These are phyloP conservation scores for Alethe castanea DNA, from an alignment of 2,113 vertebrate species.

Conservation along the genomic window DNA sequence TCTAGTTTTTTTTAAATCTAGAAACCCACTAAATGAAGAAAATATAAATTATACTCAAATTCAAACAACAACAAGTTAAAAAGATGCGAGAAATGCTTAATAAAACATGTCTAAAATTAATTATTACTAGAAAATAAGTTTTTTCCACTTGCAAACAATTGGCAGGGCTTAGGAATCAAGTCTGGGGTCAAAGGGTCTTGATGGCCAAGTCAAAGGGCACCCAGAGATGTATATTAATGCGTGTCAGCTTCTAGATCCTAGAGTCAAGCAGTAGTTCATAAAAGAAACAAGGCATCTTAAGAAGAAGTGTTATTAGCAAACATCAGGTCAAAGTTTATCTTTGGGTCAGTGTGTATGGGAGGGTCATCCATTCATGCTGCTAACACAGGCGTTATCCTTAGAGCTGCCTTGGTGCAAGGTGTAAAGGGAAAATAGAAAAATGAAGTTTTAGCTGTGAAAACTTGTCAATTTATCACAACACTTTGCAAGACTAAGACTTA, in stretches of 20 bases:
- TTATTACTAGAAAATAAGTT: constrained; percentile 52
- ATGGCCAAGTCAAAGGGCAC: constrained; percentile 61
- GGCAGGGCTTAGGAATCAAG: constrained; percentile 59
- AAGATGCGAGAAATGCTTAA: neutral
- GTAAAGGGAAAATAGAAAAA: neutral
- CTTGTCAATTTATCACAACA: neutral
- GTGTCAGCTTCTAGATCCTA: constrained; percentile 69
- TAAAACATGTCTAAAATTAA: constrained; percentile 36
- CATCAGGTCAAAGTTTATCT: constrained; percentile 87
- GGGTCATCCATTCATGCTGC: constrained; percentile 21
- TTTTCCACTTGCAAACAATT: constrained; percentile 57
- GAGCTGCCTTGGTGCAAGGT: neutral
- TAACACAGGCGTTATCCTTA: constrained; percentile 18
- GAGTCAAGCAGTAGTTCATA: constrained; percentile 70
- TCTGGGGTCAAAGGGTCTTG: constrained; percentile 68
- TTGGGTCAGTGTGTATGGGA: constrained; percentile 77
- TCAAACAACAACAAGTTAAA: neutral
- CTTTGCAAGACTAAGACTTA: neutral
- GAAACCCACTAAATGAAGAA: neutral
- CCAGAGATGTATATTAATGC: constrained; percentile 64
- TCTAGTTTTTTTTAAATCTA: neutral
- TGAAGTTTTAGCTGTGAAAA: neutral
- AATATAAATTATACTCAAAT: neutral
- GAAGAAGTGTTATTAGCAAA: constrained; percentile 76
- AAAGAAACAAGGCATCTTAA: constrained; percentile 73